Base-by-base conservation (phyloP, 2,797 vertebrate species). In the Bovichtus variegatus region DNA sequence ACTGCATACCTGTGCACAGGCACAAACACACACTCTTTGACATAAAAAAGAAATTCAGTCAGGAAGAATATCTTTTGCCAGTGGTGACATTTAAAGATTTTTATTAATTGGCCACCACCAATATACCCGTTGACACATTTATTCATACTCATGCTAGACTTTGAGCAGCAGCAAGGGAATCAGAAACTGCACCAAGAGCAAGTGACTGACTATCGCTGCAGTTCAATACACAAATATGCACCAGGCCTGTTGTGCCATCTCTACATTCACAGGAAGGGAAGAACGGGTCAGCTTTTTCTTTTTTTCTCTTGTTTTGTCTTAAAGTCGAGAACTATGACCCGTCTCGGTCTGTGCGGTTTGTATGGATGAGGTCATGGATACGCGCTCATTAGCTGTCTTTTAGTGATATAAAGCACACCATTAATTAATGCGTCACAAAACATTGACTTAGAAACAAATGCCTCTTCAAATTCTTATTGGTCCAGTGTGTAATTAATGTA, bases 401-500 rank as follows among this genome's bases (percentile, higher is more conserved):
- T 8, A 49, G 16, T 15, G 15, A 29, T 34, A 34, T 34, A 34
- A 31, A 34, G 31, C 31, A 31, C 9, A 31, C 23, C 49, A 2
- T 53, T 53, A 16, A 31, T 54, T 77, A 72, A 55, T 74, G 12
- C 46, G 38, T 71, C 64, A 31, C n/a, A 66, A 71, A 60, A 47
- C 61, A 21, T 41, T 47, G 34, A 58, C 44, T 13, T 54, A 44
- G 7, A 78, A 63, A 76, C 25, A 49, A 27, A 38, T 27, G 23
- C 46, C 13, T 75, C 71, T 55, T 82, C 51, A 65, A 59, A 71
- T 57, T 58, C 51, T 25, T 27, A 67, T 62, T 55, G 74, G 71
- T 78, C 74, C 43, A 57, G 12, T 43, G 36, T 91, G 79, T 91
- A 86, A 86, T 84, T 82, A 82, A 69, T 73, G 62, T 63, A 84